Evolutionary conservation across 1,140 invertebrate species (phyloP).

Genomic region (Coboldia fuscipes): DNA sequence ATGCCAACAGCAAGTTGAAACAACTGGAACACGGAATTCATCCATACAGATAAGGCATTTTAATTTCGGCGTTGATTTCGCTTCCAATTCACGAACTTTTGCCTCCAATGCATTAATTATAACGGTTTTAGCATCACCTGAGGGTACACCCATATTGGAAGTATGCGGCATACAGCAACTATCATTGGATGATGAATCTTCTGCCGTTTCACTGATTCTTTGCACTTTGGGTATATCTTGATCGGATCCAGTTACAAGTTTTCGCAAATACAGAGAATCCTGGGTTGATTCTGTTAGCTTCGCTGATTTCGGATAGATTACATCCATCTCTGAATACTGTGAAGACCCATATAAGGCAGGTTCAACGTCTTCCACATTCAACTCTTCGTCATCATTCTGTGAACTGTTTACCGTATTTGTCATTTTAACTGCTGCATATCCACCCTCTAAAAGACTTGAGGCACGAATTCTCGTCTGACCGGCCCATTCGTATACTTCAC

Average conservation of each 20-base stretch:
- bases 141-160: too few species aligned
- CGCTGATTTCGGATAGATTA: slow-evolving; percentile 31
- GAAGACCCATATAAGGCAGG: slow-evolving; percentile 54
- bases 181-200: too few species aligned
- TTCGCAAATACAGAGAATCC: slow-evolving; percentile 15
- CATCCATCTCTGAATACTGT: slow-evolving; percentile 61
- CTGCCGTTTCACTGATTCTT: too few species aligned
- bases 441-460: slow-evolving; percentile 43
- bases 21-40: slow-evolving; percentile 66
- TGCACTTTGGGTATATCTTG: too few species aligned
- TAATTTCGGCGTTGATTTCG: slow-evolving; percentile 18
- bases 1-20: slow-evolving; percentile 92
- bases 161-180: too few species aligned
- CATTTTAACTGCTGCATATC: slow-evolving; percentile 36
- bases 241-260: slow-evolving; percentile 33
- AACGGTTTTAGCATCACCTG: too few species aligned
- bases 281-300: slow-evolving; percentile 19
- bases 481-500: slow-evolving; percentile 66
- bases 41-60: slow-evolving; percentile 81
- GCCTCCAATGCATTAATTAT: slow-evolving; percentile 53
- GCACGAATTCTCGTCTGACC: slow-evolving; percentile 51
- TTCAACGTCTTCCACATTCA: slow-evolving; percentile 58
- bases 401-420: too few species aligned
- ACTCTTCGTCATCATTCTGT: slow-evolving; percentile 66
- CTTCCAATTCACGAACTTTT: slow-evolving; percentile 44